Conservation (phyloP, 2,888 invertebrate genomes). For the Drosophila lutescens region DNA sequence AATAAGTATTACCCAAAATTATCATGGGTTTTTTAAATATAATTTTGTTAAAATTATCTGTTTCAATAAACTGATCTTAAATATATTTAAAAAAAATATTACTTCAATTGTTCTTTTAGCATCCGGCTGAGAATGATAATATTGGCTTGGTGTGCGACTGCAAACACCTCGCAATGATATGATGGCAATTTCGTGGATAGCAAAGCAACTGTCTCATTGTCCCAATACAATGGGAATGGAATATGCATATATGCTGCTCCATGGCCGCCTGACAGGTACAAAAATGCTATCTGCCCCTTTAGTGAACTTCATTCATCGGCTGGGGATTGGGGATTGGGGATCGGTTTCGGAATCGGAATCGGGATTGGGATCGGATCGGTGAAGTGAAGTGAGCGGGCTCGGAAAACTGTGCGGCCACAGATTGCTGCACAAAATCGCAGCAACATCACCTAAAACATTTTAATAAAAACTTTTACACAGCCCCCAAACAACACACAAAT, state of each 20-base stretch:
- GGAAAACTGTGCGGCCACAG: constrained; percentile 17
- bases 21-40: no score
- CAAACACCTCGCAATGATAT: constrained; percentile 35
- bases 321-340: constrained; percentile 37
- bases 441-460: constrained; percentile 44
- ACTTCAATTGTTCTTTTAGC: not conserved
- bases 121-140: not conserved
- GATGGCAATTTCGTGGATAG: constrained; percentile 36
- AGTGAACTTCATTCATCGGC: constrained; percentile 70
- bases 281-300: constrained; percentile 71
- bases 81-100: not conserved
- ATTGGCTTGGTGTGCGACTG: constrained; percentile 4
- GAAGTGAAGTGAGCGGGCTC: constrained; percentile 33
- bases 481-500: constrained; percentile 9
- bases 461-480: constrained; percentile 42
- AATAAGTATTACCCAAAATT: no score
- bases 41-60: no score
- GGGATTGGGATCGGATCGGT: constrained; percentile 54
- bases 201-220: constrained; percentile 43
- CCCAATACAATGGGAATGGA: constrained; percentile 48
- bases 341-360: not conserved
- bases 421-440: constrained; percentile 39
- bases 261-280: constrained; percentile 43
- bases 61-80: no score
- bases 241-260: constrained; percentile 49